Percentiles rank a stretch among this genome's conserved stretches.
phyloP scores from a whole-genome alignment of 2,797 vertebrate genomes.

The Halcyon chelicuti region DNA sequence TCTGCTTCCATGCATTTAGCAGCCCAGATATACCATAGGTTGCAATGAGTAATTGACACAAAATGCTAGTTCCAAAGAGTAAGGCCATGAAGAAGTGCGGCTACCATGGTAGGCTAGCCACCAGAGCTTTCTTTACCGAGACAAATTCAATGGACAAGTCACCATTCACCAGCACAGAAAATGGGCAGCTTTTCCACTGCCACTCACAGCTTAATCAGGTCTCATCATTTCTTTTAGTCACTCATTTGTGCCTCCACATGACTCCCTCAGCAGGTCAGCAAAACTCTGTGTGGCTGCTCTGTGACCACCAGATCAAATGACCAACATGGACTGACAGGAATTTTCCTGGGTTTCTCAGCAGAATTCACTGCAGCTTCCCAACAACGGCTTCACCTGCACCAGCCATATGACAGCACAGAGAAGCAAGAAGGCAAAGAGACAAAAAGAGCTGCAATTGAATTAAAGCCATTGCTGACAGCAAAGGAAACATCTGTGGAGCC shows the following conservation, averaged over 20 bases:
- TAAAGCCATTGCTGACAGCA: neutral
- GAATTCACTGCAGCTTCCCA: neutral
- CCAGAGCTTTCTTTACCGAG: neutral
- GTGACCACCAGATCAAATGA: neutral
- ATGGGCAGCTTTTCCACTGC: neutral
- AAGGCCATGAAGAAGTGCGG: neutral
- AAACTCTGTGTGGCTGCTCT: neutral
- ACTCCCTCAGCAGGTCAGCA: neutral
- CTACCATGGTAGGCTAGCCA: neutral
- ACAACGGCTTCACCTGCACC: neutral
- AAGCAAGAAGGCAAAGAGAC: neutral
- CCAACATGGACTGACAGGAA: neutral
- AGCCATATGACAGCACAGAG: neutral
- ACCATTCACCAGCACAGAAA: neutral
- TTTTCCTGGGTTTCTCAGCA: neutral
- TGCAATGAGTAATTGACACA: neutral
- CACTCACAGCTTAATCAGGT: neutral
- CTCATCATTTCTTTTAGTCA: neutral
- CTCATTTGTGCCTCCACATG: neutral
- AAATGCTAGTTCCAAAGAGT: neutral
- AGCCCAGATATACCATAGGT: neutral
- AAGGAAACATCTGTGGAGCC: neutral
- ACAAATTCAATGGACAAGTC: neutral
- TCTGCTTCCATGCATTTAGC: neutral
- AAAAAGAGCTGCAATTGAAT: neutral